Conservation (phyloP, 2,888 invertebrate species). For the Sinohyriopsis cumingii region DNA sequence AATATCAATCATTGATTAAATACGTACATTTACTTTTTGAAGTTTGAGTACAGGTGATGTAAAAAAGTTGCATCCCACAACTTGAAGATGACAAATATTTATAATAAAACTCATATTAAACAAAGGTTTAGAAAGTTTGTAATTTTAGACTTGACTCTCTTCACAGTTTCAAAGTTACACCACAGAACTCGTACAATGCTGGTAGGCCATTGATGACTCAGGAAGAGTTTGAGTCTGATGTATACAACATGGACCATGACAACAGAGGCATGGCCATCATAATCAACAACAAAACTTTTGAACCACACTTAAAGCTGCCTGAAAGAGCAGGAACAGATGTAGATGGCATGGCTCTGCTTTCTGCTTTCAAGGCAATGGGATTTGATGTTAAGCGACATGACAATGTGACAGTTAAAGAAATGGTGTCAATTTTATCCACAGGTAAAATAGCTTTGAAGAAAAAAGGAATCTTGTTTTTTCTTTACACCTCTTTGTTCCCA, state of each 20-base stretch:
- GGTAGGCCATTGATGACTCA: constrained; percentile 20
- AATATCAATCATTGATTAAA: too few relatives aligned
- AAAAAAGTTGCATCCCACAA: too few relatives aligned
- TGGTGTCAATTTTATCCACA: constrained; percentile 79
- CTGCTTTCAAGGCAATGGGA: constrained; percentile 75
- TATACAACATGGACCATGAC: constrained; percentile 89
- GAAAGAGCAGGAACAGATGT: constrained; percentile 84
- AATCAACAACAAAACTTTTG: constrained; percentile 91
- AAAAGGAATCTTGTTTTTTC: not conserved
- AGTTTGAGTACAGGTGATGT: too few relatives aligned
- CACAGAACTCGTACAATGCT: not conserved
- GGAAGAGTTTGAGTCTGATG: constrained; percentile 64
- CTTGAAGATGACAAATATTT: too few relatives aligned
- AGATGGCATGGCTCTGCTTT: constrained; percentile 84
- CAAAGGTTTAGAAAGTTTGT: too few relatives aligned
- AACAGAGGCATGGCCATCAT: constrained; percentile 88
- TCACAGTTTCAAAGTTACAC: too few relatives aligned
- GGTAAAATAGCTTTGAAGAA: constrained; percentile 69
- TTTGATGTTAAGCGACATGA: constrained; percentile 80
- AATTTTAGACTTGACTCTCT: too few relatives aligned
- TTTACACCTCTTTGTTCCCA: not conserved
- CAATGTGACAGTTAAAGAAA: constrained; percentile 80
- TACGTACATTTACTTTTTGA: too few relatives aligned
- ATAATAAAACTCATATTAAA: too few relatives aligned
- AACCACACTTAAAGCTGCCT: constrained; percentile 62